Conservation (phyloP, 2,797 vertebrate species). For the Gambusia yucatana region DNA sequence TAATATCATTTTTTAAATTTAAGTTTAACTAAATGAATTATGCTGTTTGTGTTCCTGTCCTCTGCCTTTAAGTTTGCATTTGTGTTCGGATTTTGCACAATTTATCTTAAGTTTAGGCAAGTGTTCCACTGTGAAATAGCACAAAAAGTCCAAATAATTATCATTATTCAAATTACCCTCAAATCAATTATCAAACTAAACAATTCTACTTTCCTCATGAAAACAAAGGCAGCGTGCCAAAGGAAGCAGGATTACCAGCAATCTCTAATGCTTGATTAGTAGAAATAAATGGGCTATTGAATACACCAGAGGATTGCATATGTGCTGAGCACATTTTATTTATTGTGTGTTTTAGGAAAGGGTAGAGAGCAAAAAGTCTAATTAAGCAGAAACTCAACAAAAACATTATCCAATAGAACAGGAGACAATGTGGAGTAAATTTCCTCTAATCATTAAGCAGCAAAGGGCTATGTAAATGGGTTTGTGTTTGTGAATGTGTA, state of each 20-base stretch:
- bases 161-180: conserved; percentile 18
- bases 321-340: conserved; percentile 46
- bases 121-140: conserved; percentile 1
- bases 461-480: conserved; percentile 44
- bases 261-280: conserved; percentile 60
- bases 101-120: neutral
- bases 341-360: conserved; percentile 51
- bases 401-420: conserved; percentile 55
- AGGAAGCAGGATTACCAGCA: conserved; percentile 48
- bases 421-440: conserved; percentile 48
- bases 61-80: neutral
- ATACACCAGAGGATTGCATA: conserved; percentile 50
- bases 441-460: conserved; percentile 62
- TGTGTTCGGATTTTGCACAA: neutral
- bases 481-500: conserved; percentile 5
- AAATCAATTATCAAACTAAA: conserved; percentile 41
- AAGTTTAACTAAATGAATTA: neutral
- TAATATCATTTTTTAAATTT: neutral
- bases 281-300: conserved; percentile 65
- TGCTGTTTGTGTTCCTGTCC: neutral
- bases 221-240: conserved; percentile 33
- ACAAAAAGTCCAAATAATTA: conserved; percentile 8
- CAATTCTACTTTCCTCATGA: conserved; percentile 36
- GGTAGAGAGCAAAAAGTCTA: conserved; percentile 58
- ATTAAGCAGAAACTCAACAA: conserved; percentile 63